Evolutionary conservation across 2,113 vertebrate species (phyloP), one percentile per base, ranked within the genome.

Genomic region (Ceyx cyanopectus): DNA sequence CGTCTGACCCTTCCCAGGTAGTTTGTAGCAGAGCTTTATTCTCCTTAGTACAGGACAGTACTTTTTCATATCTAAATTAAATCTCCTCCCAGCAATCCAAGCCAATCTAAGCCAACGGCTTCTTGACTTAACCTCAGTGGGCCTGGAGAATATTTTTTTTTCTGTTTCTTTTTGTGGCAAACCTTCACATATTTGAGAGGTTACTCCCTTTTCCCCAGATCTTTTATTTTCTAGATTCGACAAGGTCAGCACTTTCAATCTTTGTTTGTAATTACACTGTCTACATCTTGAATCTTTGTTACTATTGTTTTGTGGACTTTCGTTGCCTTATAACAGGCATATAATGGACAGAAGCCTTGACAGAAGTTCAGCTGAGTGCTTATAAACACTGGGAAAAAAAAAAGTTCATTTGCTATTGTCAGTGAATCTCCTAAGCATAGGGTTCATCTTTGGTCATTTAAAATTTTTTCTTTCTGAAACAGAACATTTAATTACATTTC

Each of bases 41-140:
- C n/a, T 7, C 8, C n/a, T 86, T 80, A 68, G 66, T 41, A 48
- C 46, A 32, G 19, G 43, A 66, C 9, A 80, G 68, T 20, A 19
- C 2, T 41, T 85, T 85, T 85, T 77, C 60, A 53, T 86, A 89
- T 86, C 92, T 95, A 89, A 92, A 91, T 95, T 90, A 88, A 83
- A 86, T 91, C 89, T 92, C 61, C 45, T 77, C 32, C 51, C 56
- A 80, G 68, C 18, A 67, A 78, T 57, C 60, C 61, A 81, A 78
- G 46, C 10, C 60, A 85, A n/a, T 77, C 56, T 61, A 81, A 86
- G 26, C 32, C 73, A 61, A 70, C 41, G 23, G 16, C 56, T 89
- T 81, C 81, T 34, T 90, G 92, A 81, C 68, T 76, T 60, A 2
- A 48, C 21, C 50, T 79, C 14, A 12, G 51, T 32, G 50, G 56